Percentiles rank a stretch among this genome's conserved stretches.
phyloP scores from a whole-genome alignment of 2,888 invertebrate genomes.

The Terebella lapidaria region DNA sequence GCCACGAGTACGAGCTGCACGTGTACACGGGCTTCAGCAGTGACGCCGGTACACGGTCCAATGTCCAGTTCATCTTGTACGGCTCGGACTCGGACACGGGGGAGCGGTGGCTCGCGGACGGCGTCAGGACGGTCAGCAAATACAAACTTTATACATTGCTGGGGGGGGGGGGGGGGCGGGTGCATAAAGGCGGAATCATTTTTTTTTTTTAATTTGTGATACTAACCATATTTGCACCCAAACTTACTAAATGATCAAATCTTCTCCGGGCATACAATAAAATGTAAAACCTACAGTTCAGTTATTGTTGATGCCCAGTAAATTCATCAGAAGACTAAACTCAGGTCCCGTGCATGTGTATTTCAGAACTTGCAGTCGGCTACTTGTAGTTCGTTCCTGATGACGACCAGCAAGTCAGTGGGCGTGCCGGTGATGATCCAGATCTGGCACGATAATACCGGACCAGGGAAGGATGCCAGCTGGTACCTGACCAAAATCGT shows the following conservation, averaged over 20 bases:
- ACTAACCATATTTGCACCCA: too few species aligned
- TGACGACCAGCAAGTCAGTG: background rate
- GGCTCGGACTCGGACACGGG: conserved; percentile 13
- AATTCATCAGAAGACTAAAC: too few species aligned
- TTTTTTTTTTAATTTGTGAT: too few species aligned
- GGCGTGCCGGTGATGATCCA: conserved; percentile 3
- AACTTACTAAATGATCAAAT: too few species aligned
- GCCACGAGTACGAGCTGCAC: conserved; percentile 9
- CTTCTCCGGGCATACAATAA: background rate
- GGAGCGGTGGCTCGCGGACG: conserved; percentile 1
- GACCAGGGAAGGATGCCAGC: conserved; percentile 12
- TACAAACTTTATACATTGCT: background rate
- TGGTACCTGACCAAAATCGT: conserved; percentile 20
- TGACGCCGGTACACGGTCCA: conserved; percentile 6
- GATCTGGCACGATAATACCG: conserved; percentile 31
- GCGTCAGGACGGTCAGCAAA: conserved; percentile 1
- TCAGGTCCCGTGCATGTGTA: too few species aligned
- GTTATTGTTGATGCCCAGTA: background rate
- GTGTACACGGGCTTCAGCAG: conserved; percentile 7
- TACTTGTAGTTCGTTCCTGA: conserved; percentile 1
- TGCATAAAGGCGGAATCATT: too few species aligned
- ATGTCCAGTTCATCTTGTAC: conserved; percentile 11
- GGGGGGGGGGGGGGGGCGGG: too few species aligned
- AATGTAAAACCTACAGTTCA: background rate
- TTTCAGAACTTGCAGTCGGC: conserved; percentile 10